Conservation (phyloP, 2,888 invertebrate species). For the Brachyopa scutellaris region DNA sequence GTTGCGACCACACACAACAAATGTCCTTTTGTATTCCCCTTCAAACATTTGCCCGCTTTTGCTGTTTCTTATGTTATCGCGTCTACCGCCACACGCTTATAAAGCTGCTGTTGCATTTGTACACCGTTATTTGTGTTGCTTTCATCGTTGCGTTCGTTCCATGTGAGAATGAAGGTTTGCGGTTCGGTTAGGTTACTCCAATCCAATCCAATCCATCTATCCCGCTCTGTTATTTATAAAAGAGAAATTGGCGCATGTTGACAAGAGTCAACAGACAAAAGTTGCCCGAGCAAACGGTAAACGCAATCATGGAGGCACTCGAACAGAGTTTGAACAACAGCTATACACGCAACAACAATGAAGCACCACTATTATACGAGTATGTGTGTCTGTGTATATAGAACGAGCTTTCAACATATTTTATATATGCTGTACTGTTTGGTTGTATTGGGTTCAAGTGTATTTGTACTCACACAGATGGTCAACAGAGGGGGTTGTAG, state of each 20-base stretch:
- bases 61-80: neutral
- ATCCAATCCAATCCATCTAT: neutral
- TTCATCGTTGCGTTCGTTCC: conserved; percentile 33
- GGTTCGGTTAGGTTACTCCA: conserved; percentile 32
- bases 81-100: neutral
- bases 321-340: conserved; percentile 40
- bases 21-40: conserved; percentile 46
- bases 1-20: conserved; percentile 43
- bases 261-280: conserved; percentile 52
- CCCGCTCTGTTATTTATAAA: conserved; percentile 15
- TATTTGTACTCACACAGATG: conserved; percentile 39
- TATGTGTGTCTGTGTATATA: too few relatives aligned
- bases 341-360: neutral
- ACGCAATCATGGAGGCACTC: conserved; percentile 42
- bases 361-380: neutral
- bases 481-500: conserved; percentile 13
- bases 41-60: conserved; percentile 31
- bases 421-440: neutral
- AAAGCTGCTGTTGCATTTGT: conserved; percentile 44
- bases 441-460: conserved; percentile 26
- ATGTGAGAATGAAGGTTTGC: conserved; percentile 52
- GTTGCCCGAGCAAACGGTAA: conserved; percentile 15
- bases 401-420: conserved; percentile 50
- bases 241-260: conserved; percentile 58
- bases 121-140: conserved; percentile 44